phyloP scores from a whole-genome alignment of 64 coral and sea anemone genomes.

The Pocillopora verrucosa region DNA sequence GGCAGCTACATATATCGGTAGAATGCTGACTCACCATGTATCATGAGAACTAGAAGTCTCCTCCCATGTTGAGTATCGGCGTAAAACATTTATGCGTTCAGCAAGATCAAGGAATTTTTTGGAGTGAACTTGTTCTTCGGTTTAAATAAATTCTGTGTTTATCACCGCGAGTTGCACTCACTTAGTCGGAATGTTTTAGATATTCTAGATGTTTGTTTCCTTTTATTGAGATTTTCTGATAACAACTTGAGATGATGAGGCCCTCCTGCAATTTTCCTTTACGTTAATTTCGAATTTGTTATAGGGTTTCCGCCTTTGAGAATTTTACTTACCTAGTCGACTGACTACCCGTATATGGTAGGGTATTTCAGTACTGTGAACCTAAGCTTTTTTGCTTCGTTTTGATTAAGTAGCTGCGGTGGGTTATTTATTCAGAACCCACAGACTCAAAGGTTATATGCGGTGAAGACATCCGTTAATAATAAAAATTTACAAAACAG shows the following conservation, averaged over 20 bases:
- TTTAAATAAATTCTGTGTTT: too few relatives aligned
- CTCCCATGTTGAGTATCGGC: too few relatives aligned
- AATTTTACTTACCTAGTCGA: neutral
- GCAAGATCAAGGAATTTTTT: too few relatives aligned
- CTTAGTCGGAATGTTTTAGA: neutral
- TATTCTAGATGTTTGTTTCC: neutral
- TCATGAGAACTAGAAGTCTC: too few relatives aligned
- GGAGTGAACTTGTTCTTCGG: too few relatives aligned
- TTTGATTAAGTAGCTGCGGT: neutral
- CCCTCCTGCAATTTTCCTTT: neutral
- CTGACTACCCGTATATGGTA: neutral
- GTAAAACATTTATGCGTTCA: too few relatives aligned
- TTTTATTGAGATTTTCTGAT: slow-evolving; percentile 11
- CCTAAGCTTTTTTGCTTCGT: neutral
- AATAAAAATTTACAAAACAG: neutral
- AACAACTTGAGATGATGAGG: slow-evolving; percentile 4
- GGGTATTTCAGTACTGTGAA: neutral
- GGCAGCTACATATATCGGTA: too few relatives aligned
- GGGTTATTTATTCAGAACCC: neutral
- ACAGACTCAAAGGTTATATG: neutral
- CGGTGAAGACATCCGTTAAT: neutral
- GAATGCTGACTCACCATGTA: too few relatives aligned
- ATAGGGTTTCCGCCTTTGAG: neutral
- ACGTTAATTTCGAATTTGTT: neutral
- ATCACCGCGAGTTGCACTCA: neutral